These are phyloP conservation scores for Aramus guarauna DNA, from an alignment of 2,113 vertebrate genomes.

Conservation along the genomic window DNA sequence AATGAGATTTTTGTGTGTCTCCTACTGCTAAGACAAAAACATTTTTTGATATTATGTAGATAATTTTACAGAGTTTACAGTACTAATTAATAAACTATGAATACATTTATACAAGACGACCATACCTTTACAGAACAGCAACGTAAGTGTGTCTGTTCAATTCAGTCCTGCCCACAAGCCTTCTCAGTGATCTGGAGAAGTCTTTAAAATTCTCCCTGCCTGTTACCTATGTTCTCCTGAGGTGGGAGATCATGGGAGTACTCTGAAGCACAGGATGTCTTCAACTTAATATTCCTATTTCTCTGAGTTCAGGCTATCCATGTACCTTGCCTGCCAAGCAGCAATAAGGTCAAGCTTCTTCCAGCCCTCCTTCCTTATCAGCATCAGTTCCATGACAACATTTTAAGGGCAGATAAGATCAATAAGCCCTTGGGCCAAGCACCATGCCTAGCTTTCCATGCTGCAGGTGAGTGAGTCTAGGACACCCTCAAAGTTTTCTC, in stretches of 20 bases:
- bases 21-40: not conserved
- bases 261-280: not conserved
- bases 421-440: not conserved
- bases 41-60: not conserved
- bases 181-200: not conserved
- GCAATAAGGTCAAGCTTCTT: not conserved
- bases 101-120: not conserved
- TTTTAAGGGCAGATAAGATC: not conserved
- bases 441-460: not conserved
- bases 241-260: not conserved
- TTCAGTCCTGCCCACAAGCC: not conserved
- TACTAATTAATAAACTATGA: not conserved
- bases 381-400: not conserved
- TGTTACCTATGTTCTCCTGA: not conserved
- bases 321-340: not conserved
- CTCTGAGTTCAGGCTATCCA: not conserved
- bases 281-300: not conserved
- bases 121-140: not conserved
- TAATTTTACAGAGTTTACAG: not conserved
- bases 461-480: not conserved
- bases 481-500: not conserved
- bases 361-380: not conserved
- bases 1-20: not conserved
- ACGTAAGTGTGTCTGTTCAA: not conserved
- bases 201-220: not conserved